Evolutionary conservation across 2,113 vertebrate species (phyloP), one percentile per base, ranked within the genome.

Genomic region (Brachypteracias leptosomus): DNA sequence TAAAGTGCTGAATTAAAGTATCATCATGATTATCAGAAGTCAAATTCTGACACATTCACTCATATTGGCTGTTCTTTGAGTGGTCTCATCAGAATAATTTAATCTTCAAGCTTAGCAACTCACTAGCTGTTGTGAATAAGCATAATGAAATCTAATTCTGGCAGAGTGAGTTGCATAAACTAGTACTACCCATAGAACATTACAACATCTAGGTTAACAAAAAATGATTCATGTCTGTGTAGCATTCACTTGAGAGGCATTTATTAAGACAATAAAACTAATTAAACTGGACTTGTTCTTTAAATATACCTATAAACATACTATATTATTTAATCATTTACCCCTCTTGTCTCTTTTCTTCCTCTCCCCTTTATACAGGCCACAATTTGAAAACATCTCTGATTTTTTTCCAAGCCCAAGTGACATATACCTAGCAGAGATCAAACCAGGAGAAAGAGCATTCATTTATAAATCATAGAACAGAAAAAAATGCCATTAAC

Each of bases 81-180:
- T 61, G 14, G 4, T 96, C 35, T 89, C 75, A 84, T 88, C 65
- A 91, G 36, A 93, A 82, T 82, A 85, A 93, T 89, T 67, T n/a
- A 74, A 55, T 85, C 35, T 90, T 92, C 67, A 83, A 62, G 49
- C 35, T 73, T 42, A 86, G 31, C 36, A 67, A 35, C 40, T 83
- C 65, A 54, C 20, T 65, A 84, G 38, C 24, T 77, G 51, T 25
- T 77, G 49, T 2, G 4, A 73, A 83, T 70, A 89, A 95, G 26
- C 59, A 52, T 58, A 57, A 68, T 79, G 46, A 76, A 73, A 62
- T 77, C 40, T 84, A 82, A 51, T 80, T 40, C n/a, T 89, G 0
- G 0, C 40, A 51, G 51, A 91, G 58, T 11, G 26, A 89, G 46
- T 49, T 22, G 31, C 55, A 89, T 54, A 86, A 88, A 84, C 46